Evolutionary conservation across 2,113 vertebrate species (phyloP).

Genomic region (Naja naja): DNA sequence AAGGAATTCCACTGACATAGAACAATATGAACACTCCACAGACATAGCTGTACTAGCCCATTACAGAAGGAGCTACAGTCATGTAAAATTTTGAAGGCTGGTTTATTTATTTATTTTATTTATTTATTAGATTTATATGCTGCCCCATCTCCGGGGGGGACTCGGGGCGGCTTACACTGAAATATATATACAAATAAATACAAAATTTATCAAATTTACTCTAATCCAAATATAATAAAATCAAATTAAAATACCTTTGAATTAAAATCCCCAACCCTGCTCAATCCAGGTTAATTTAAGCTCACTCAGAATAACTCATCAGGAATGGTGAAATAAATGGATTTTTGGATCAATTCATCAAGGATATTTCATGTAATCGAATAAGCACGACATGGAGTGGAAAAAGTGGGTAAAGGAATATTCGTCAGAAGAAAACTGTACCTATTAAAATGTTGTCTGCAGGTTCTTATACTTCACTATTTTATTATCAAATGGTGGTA

Average conservation of each 20-base stretch:
- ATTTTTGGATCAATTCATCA: slow-evolving; percentile 2
- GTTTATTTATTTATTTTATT: no score
- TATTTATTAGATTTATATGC: no score
- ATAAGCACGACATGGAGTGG: background rate
- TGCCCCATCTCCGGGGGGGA: no score
- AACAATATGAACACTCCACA: background rate
- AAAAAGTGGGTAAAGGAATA: background rate
- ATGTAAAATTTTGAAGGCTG: background rate
- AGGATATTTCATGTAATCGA: background rate
- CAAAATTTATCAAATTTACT: no score
- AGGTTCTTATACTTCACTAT: background rate
- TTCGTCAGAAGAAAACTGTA: background rate
- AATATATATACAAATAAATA: no score
- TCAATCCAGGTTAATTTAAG: background rate
- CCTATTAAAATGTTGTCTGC: background rate
- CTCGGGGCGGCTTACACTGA: no score
- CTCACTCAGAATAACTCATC: background rate
- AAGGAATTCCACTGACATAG: background rate
- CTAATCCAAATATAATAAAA: no score
- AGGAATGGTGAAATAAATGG: background rate
- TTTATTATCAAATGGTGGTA: slow-evolving; percentile 5
- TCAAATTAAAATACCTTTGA: no score
- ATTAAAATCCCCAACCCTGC: no score
- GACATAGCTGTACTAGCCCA: background rate
- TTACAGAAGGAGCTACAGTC: background rate